These are phyloP conservation scores for Ectemnius lituratus DNA, from an alignment of 2,888 invertebrate species.

Conservation along the genomic window DNA sequence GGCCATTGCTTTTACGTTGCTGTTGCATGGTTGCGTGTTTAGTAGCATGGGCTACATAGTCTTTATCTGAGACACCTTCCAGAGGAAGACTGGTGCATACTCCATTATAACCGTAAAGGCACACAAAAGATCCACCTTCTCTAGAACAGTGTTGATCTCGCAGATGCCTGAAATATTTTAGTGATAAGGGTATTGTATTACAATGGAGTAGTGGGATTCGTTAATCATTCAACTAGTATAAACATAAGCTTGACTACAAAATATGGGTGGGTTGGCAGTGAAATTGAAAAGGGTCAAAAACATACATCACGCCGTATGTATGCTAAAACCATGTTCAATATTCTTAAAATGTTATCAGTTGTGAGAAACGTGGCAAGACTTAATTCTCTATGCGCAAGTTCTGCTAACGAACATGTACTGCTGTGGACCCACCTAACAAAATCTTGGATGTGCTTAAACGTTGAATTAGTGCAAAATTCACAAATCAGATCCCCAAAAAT, in stretches of 20 bases:
- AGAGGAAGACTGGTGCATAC: constrained; percentile 92
- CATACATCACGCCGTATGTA: too few species aligned
- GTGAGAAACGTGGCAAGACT: background rate
- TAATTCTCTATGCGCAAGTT: too few species aligned
- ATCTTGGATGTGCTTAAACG: constrained; percentile 74
- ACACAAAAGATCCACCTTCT: constrained; percentile 92
- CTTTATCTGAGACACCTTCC: constrained; percentile 92
- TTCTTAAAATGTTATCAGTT: background rate
- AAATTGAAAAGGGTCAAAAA: too few species aligned
- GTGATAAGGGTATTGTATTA: background rate
- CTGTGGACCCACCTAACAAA: constrained; percentile 71
- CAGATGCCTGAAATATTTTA: constrained; percentile 83
- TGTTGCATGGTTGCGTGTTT: constrained; percentile 79
- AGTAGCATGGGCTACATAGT: constrained; percentile 91
- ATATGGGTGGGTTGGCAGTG: too few species aligned
- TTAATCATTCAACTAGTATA: too few species aligned
- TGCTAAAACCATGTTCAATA: too few species aligned
- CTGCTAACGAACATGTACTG: too few species aligned
- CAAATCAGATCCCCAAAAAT: constrained; percentile 66
- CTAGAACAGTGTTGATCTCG: constrained; percentile 88
- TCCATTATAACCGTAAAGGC: constrained; percentile 92
- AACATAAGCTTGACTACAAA: too few species aligned
- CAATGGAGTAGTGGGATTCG: too few species aligned
- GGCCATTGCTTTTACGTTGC: constrained; percentile 79
- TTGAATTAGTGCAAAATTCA: constrained; percentile 75